A percentile compares a stretch with the other conserved stretches of the same genome.
Conservation (phyloP, 2,888 invertebrate genomes). For the Pristionchus japonicus region DNA sequence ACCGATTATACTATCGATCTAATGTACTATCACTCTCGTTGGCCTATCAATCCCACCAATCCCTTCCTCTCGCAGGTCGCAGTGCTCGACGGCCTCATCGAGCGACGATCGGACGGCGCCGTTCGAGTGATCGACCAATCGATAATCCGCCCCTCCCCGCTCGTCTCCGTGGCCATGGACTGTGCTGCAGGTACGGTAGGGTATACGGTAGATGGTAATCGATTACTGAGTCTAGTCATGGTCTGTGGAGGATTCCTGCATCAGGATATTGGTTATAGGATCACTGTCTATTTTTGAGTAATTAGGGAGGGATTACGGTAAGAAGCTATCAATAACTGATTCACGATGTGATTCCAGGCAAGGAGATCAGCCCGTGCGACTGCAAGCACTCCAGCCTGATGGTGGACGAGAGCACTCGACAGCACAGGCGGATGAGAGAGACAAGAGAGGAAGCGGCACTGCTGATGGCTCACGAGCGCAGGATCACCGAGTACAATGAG, state of each 20-base stretch:
- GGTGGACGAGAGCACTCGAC: too few species aligned
- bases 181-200: slow-evolving; percentile 39
- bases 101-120: slow-evolving; percentile 64
- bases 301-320: background rate
- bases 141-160: slow-evolving; percentile 26
- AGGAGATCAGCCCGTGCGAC: slow-evolving; percentile 46
- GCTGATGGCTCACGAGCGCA: too few species aligned
- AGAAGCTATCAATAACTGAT: background rate
- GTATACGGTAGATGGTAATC: background rate
- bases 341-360: slow-evolving; percentile 24
- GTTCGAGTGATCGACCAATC: slow-evolving; percentile 46
- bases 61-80: slow-evolving; percentile 55
- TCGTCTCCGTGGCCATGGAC: slow-evolving; percentile 45
- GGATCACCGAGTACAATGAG: too few species aligned
- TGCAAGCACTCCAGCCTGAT: slow-evolving; percentile 41
- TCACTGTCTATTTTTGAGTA: too few species aligned
- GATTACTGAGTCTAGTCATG: background rate
- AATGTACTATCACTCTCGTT: too few species aligned
- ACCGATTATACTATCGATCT: too few species aligned
- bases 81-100: slow-evolving; percentile 70
- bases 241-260: too few species aligned
- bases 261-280: too few species aligned
- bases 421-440: too few species aligned
- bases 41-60: too few species aligned
- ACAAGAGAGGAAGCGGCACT: too few species aligned